Conservation (phyloP, 23 tunicate species). For the Trididemnum nubilum region DNA sequence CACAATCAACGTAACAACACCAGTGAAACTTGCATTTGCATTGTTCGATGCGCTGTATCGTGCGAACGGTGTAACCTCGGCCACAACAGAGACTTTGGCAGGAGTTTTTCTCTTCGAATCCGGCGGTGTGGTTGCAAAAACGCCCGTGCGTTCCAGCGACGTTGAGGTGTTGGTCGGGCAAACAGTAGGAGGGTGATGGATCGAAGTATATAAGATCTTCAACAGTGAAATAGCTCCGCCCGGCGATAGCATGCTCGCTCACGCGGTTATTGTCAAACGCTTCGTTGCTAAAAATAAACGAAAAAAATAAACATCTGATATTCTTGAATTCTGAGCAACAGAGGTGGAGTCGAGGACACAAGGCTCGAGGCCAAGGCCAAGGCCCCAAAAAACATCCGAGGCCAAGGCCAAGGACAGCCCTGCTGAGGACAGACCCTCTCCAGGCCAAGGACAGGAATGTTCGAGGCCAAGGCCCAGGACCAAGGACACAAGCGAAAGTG, state of each 20-base stretch:
- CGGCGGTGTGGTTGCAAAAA: slow-evolving; percentile 36
- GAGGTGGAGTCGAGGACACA: too few species aligned
- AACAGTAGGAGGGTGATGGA: slow-evolving; percentile 54
- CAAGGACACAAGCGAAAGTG: too few species aligned
- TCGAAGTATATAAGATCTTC: slow-evolving; percentile 41
- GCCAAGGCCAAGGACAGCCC: too few species aligned
- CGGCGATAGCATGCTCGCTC: background rate
- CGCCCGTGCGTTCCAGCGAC: slow-evolving; percentile 52
- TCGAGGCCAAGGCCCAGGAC: too few species aligned
- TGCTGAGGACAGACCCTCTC: too few species aligned
- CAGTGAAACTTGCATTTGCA: slow-evolving; percentile 75
- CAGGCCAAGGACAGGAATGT: too few species aligned
- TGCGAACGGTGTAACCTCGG: slow-evolving; percentile 48
- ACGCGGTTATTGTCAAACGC: background rate
- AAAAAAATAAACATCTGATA: too few species aligned
- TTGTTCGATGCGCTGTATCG: slow-evolving; percentile 11
- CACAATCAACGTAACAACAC: slow-evolving; percentile 82
- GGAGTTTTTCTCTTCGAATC: slow-evolving; percentile 4
- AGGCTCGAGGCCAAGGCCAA: too few species aligned
- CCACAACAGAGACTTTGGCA: slow-evolving; percentile 72
- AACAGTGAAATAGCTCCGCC: background rate
- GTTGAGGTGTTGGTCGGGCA: slow-evolving; percentile 17
- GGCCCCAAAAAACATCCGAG: too few species aligned
- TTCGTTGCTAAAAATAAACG: background rate
- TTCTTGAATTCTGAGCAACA: too few species aligned